These are phyloP conservation scores for Trissoscelio sp. DNA, from an alignment of 2,888 invertebrate genomes.

Conservation along the genomic window DNA sequence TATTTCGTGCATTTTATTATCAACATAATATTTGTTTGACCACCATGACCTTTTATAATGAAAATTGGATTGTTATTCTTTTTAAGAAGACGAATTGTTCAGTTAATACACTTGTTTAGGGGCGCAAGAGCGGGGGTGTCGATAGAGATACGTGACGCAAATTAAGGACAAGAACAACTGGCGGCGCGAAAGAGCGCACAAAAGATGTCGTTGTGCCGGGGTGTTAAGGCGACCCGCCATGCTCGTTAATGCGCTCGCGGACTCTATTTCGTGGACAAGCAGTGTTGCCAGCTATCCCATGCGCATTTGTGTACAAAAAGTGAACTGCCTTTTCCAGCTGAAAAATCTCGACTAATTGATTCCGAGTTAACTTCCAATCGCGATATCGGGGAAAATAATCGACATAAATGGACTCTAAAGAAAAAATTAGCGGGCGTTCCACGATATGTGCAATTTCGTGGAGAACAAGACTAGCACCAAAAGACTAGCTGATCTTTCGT, in stretches of 20 bases:
- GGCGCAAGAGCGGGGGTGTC: neutral
- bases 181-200: slow-evolving; percentile 21
- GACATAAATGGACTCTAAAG: slow-evolving; percentile 31
- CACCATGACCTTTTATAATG: too few relatives aligned
- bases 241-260: slow-evolving; percentile 39
- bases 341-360: slow-evolving; percentile 10
- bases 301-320: too few relatives aligned
- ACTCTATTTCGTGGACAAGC: slow-evolving; percentile 39
- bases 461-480: too few relatives aligned
- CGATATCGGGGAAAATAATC: slow-evolving; percentile 33
- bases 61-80: too few relatives aligned
- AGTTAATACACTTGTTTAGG: slow-evolving; percentile 18
- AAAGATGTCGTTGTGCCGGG: slow-evolving; percentile 53
- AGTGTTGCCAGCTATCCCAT: slow-evolving; percentile 25
- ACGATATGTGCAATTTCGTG: too few relatives aligned
- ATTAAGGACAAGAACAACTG: slow-evolving; percentile 29
- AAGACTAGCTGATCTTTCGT: too few relatives aligned
- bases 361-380: slow-evolving; percentile 25
- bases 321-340: too few relatives aligned
- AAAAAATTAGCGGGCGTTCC: slow-evolving; percentile 38
- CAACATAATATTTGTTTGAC: too few relatives aligned
- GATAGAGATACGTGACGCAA: slow-evolving; percentile 31
- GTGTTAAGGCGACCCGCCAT: slow-evolving; percentile 36
- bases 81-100: too few relatives aligned
- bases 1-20: too few relatives aligned